Percentiles rank a stretch among this genome's conserved stretches.
Evolutionary conservation across 2,888 invertebrate species (phyloP).

Genomic region (Athalia rosae): DNA sequence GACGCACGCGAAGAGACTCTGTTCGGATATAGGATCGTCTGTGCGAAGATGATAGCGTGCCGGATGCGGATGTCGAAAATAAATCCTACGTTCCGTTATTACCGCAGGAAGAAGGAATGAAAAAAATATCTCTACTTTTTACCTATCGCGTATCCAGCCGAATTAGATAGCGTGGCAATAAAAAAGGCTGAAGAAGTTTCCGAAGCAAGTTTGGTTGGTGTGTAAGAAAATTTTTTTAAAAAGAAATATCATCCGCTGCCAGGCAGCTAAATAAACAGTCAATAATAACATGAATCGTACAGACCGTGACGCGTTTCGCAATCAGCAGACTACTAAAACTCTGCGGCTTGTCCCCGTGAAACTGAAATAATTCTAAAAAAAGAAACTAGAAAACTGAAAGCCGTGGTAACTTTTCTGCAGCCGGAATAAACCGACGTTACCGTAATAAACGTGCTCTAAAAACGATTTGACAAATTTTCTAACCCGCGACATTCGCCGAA

Average conservation of each 20-base stretch:
- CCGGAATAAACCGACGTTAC: neutral
- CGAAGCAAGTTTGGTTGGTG: neutral
- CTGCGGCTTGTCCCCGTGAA: neutral
- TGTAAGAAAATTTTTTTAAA: too few relatives aligned
- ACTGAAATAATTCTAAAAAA: conserved; percentile 14
- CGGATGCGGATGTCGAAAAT: too few relatives aligned
- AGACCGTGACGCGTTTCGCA: conserved; percentile 16
- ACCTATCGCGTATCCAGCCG: too few relatives aligned
- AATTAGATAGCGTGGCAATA: too few relatives aligned
- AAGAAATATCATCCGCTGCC: conserved; percentile 11
- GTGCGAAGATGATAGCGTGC: too few relatives aligned
- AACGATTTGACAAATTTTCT: neutral
- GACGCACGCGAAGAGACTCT: too few relatives aligned
- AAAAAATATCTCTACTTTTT: too few relatives aligned
- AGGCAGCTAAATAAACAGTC: conserved; percentile 34
- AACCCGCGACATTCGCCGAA: too few relatives aligned
- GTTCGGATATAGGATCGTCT: too few relatives aligned
- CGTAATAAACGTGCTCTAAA: neutral
- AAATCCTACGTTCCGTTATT: too few relatives aligned
- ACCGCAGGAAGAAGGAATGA: too few relatives aligned
- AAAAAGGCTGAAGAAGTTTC: neutral
- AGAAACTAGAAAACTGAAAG: neutral
- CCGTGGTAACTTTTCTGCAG: neutral
- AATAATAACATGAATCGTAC: conserved; percentile 32
- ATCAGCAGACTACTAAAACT: neutral